These are phyloP conservation scores for Neodon shergylaensis DNA, from an alignment of 2,113 vertebrate genomes.

Conservation along the genomic window DNA sequence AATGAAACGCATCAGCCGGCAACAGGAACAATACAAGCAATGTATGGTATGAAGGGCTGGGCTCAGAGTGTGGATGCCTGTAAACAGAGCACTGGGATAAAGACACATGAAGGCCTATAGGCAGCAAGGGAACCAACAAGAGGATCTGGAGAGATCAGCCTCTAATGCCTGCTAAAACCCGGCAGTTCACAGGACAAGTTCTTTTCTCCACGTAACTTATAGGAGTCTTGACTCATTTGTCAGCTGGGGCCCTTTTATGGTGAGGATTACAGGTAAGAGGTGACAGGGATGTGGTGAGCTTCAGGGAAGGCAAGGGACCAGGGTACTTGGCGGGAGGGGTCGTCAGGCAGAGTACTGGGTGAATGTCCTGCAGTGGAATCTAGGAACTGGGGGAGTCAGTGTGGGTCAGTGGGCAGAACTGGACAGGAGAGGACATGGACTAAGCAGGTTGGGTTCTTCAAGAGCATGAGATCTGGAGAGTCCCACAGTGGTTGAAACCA, in stretches of 20 bases:
- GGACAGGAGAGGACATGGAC: no score
- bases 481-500: neutral
- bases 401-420: neutral
- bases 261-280: neutral
- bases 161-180: neutral
- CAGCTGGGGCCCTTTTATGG: no score
- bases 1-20: neutral
- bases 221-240: neutral
- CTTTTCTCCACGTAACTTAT: no score
- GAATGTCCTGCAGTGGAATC: neutral
- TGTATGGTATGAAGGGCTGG: neutral
- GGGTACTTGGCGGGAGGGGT: neutral
- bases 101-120: accelerated
- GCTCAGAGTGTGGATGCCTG: accelerated
- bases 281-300: accelerated
- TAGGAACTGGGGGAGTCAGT: neutral
- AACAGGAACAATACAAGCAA: neutral
- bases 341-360: no score
- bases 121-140: accelerated
- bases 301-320: neutral
- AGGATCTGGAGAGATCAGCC: accelerated
- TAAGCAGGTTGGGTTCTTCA: neutral
- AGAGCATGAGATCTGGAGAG: no score
- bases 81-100: neutral
- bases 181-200: neutral